phyloP scores from a whole-genome alignment of 2,113 vertebrate genomes.

The Lophochroa leadbeateri region DNA sequence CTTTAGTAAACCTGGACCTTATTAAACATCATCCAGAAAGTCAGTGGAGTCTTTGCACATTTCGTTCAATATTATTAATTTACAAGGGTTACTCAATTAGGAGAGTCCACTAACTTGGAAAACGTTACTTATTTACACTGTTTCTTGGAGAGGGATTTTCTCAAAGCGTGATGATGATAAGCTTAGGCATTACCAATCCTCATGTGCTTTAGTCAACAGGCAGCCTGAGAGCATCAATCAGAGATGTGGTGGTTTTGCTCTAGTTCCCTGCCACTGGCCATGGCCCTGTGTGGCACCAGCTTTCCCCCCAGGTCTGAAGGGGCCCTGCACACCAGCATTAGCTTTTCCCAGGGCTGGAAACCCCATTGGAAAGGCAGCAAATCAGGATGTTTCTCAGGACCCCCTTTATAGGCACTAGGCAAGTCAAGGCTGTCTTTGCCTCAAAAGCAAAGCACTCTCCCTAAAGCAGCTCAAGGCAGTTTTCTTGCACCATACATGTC shows the following conservation, averaged over 20 bases:
- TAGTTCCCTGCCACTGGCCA: background rate
- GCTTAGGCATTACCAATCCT: slow-evolving; percentile 63
- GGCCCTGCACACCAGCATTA: background rate
- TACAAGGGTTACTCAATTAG: slow-evolving; percentile 47
- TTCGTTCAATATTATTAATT: slow-evolving; percentile 65
- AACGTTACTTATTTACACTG: slow-evolving; percentile 68
- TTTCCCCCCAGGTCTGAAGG: background rate
- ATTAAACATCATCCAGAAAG: slow-evolving; percentile 27
- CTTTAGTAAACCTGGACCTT: background rate
- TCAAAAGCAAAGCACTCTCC: background rate
- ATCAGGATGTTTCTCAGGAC: background rate
- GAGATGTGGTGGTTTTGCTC: background rate
- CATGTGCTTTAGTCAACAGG: slow-evolving; percentile 49
- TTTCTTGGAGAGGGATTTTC: slow-evolving; percentile 45
- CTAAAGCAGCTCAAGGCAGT: background rate
- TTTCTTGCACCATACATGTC: accelerated
- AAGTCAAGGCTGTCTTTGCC: background rate
- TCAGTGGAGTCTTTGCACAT: slow-evolving; percentile 27
- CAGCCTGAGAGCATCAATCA: slow-evolving; percentile 29
- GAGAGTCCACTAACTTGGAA: slow-evolving; percentile 21
- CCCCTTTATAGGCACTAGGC: background rate
- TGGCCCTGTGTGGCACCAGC: accelerated
- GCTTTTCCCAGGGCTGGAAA: background rate
- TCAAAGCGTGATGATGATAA: slow-evolving; percentile 31
- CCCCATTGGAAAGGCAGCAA: background rate